Evolutionary conservation across 1,140 invertebrate species (phyloP), one percentile per base, ranked within the genome.

Genomic region (Mya arenaria): DNA sequence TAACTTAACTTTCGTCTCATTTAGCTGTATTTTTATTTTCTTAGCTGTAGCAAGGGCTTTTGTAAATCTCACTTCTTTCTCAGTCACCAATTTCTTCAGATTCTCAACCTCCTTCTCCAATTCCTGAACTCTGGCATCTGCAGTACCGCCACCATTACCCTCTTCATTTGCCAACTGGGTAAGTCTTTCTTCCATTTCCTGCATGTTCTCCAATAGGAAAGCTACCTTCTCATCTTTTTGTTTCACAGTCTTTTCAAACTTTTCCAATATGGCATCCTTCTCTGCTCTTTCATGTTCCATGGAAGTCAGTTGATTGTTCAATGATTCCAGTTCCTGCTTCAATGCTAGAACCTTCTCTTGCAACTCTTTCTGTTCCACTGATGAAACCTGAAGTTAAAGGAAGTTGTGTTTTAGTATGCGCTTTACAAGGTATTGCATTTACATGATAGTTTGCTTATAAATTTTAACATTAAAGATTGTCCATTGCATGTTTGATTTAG

Each of bases 1-100:
- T 71, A 71, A 28, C 82, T 63, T 36, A 63, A 58, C 68, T 83
- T 62, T 74, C 17, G 41, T 30, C 56, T 19, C 25, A 73, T 56
- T 78, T 23, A 90, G 60, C 72, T 91, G 90, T 41, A 86, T 84
- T 74, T 91, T 91, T 1, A 91, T 63, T 77, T 90, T 91, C 65
- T 91, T 91, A 30, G 88, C 90, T 39, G 90, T 91, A 23, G 90
- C 90, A 36, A 90, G 56, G 34, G 89, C 89, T 72, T 90, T 91
- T 39, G 86, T 89, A 68, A 87, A 86, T 17, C 86, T 85, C 4
- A 86, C 48, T 71, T 90, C 89, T 77, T 89, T 90, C n/a, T 89
- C 86, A 58, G 84, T 74, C 30, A 86, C 56, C 1, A 60, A 36
- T 75, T 87, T 85, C 55, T 86, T 85, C 23, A 85, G 17, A 34